Evolutionary conservation across 2,797 vertebrate species (phyloP), one percentile per base, ranked within the genome.

Genomic region (Momotus momota): DNA sequence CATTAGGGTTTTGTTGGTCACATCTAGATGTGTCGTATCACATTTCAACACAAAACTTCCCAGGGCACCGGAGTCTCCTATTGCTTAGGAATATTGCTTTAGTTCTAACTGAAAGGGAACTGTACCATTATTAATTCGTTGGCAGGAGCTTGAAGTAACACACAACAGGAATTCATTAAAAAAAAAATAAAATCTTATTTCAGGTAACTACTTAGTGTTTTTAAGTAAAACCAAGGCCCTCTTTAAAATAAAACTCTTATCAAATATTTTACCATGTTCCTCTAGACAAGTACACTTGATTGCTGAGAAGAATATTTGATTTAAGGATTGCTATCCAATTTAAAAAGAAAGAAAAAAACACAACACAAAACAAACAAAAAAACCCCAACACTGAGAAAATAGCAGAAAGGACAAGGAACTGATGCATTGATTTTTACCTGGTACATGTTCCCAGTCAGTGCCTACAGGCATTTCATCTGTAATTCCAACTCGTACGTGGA

Each of bases 401-500:
- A 7, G n/a, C 54, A 71, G 51, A 65, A 95, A 89, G n/a, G 84
- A 85, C 9, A 81, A 72, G 31, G 58, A 91, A 82, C 16, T 26
- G 55, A 85, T 23, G 26, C 17, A 49, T 31, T 81, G 9, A 31
- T 55, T 80, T 95, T 80, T 97, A 99, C 99, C 99, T 98, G 99
- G 99, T 52, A 99, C 98, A 10, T 99, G 98, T 55, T 99, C 99
- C 99, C 99, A 99, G 95, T 98, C 98, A 1, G 98, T 99, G 65
- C 99, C 99, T 25, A 99, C 98, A 0, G 99, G 99, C 99, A 99
- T 99, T 96, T 99, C 99, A 13, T 99, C 99, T 1, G 98, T 99
- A 95, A 99, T 98, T 43, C 99, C 99, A 1, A 97, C 96, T 38
- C 99, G 97, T 23, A 99, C 99, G 0, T 99, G 98, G 65, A 99